phyloP scores from a whole-genome alignment of 2,797 vertebrate species.

The Lagocephalus sceleratus region DNA sequence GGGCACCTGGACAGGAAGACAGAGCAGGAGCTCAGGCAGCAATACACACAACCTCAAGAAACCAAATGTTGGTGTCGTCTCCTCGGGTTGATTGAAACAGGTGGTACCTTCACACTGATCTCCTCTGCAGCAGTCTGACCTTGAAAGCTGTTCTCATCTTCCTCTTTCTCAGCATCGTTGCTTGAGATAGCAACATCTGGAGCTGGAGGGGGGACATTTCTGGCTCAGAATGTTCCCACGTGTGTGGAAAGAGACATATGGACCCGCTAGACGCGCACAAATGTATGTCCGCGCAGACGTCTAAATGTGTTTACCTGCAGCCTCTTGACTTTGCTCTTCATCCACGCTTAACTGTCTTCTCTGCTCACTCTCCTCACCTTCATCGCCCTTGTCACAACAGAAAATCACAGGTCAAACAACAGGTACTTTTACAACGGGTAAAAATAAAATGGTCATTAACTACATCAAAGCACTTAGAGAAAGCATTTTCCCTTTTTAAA shows the following conservation, averaged over 20 bases:
- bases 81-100: slow-evolving; percentile 4
- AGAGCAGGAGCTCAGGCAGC: slow-evolving; percentile 20
- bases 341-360: slow-evolving; percentile 70
- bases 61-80: slow-evolving; percentile 3
- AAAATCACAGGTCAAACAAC: slow-evolving; percentile 26
- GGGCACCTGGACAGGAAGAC: slow-evolving; percentile 59
- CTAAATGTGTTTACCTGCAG: slow-evolving; percentile 63
- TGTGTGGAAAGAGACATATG: slow-evolving; percentile 1
- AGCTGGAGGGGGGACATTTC: slow-evolving; percentile 4
- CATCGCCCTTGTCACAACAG: slow-evolving; percentile 67
- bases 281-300: slow-evolving; percentile 10
- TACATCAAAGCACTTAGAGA: slow-evolving; percentile 5
- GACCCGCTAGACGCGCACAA: slow-evolving; percentile 17
- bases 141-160: slow-evolving; percentile 43
- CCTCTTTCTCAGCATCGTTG: slow-evolving; percentile 50
- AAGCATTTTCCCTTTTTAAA: slow-evolving; percentile 1
- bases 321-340: slow-evolving; percentile 70
- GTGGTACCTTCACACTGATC: slow-evolving; percentile 42
- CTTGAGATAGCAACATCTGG: slow-evolving; percentile 45
- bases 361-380: slow-evolving; percentile 77
- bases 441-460: slow-evolving; percentile 24
- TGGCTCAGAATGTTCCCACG: slow-evolving; percentile 6
- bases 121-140: slow-evolving; percentile 54
- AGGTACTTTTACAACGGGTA: not conserved
- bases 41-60: not conserved